Base-by-base conservation (phyloP, 2,113 vertebrate species). In the Crotophaga sulcirostris region DNA sequence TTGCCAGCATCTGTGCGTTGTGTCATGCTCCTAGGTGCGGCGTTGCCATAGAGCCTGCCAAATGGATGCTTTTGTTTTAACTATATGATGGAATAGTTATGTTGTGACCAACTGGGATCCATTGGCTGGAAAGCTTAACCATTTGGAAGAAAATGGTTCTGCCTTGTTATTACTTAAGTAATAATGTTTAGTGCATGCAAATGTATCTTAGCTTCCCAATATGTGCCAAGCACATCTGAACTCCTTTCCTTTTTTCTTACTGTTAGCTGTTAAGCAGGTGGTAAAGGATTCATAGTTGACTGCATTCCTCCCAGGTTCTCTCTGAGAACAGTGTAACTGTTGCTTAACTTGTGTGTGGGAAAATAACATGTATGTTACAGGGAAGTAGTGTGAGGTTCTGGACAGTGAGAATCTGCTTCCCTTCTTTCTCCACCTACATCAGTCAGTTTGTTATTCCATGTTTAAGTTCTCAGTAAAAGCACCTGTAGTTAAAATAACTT, bases 81-180 rank as follows among this genome's bases (percentile, higher is more conserved):
- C 63, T 1, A 0, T 40, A 1, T 26, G 90, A 91, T 96, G 90
- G 56, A 97, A 93, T 93, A 91, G 93, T 81, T 97, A 3, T 93
- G 93, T 44, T 95, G 89, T 95, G 97, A 96, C 87, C 95, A 94
- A 97, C 76, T 10, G 21, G 52, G 68, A 88, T 52, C 82, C 73
- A 20, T 87, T 3, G 26, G 36, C 87, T 96, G 92, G 92, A 93
- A 97, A 94, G 89, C 44, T 90, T 58, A 95, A 92, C 13, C 21
- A 60, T 93, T 93, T 89, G 87, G 84, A 91, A 86, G 92, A 89
- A 68, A 95, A 68, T 20, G 76, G 64, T 96, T 80, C 62, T 92
- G 75, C 87, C 34, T 40, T 26, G 38, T 60, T 84, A 21, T 82
- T 84, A 76, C 55, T 91, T 69, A 77, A 77, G 90, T 95, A 89